phyloP scores from a whole-genome alignment of 2,113 vertebrate species.

The Ahaetulla prasina region DNA sequence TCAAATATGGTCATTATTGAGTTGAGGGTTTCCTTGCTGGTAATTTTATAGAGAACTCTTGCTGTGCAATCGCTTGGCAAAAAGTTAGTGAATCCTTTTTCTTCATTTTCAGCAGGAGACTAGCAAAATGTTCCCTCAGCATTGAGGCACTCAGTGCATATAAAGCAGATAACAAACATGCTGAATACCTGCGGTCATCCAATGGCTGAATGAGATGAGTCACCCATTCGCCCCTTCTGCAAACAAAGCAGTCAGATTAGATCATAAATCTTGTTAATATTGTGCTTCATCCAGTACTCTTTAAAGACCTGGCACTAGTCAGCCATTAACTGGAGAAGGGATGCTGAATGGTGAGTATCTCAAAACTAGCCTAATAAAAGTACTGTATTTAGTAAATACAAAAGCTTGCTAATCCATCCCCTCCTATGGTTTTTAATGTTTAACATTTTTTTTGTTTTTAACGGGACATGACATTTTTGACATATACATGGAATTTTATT shows the following conservation, averaged over 20 bases:
- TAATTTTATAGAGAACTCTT: neutral
- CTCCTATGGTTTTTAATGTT: neutral
- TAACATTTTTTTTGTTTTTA: too few relatives aligned
- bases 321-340: neutral
- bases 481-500: slow-evolving; percentile 54
- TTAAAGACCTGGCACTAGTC: neutral
- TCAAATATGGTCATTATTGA: neutral
- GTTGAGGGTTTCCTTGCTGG: neutral
- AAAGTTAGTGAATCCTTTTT: neutral
- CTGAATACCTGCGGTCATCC: neutral
- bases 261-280: neutral
- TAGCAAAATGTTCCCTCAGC: neutral
- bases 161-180: neutral
- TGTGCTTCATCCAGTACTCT: neutral
- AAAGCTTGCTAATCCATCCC: neutral
- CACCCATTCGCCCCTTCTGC: neutral
- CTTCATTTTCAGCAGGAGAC: neutral
- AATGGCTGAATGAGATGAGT: neutral
- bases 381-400: neutral
- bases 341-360: neutral
- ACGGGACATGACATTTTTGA: slow-evolving; percentile 18
- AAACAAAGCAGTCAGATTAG: neutral
- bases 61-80: neutral
- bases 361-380: neutral
- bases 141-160: neutral